Evolutionary conservation across 1,140 invertebrate genomes (phyloP).

Genomic region (Bombus balteatus): DNA sequence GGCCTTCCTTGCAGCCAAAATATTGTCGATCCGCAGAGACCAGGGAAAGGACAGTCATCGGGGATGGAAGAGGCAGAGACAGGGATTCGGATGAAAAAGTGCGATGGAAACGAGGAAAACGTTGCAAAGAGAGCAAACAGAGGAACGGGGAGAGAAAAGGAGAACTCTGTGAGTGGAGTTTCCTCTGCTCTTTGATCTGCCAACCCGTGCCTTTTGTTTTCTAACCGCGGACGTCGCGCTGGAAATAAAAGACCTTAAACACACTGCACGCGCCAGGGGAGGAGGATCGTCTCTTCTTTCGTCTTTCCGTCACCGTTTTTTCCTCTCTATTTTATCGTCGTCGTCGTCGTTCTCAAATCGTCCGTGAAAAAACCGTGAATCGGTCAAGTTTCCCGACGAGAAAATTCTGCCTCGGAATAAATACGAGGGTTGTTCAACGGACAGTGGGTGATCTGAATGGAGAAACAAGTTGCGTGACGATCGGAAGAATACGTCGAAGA

Average conservation of each 20-base stretch:
- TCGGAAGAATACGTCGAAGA: too few species aligned
- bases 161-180: conserved; percentile 38
- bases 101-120: neutral
- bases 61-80: neutral
- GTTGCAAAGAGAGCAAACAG: conserved; percentile 6
- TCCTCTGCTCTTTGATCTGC: conserved; percentile 67
- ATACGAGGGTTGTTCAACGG: too few species aligned
- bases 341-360: conserved; percentile 53
- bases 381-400: neutral
- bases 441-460: too few species aligned
- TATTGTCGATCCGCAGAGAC: conserved; percentile 16
- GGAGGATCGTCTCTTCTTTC: conserved; percentile 24
- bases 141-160: neutral
- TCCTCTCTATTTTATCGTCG: conserved; percentile 34
- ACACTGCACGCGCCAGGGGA: conserved; percentile 33
- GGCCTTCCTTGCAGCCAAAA: conserved; percentile 18
- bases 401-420: too few species aligned
- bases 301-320: conserved; percentile 25
- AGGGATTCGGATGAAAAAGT: conserved; percentile 13
- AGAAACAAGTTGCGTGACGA: too few species aligned
- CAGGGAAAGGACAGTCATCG: neutral
- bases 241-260: conserved; percentile 70
- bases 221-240: conserved; percentile 59
- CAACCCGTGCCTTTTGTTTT: conserved; percentile 68
- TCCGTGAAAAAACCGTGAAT: conserved; percentile 48